These are phyloP conservation scores for Erebia aethiops DNA, from an alignment of 2,888 invertebrate genomes.

Conservation along the genomic window DNA sequence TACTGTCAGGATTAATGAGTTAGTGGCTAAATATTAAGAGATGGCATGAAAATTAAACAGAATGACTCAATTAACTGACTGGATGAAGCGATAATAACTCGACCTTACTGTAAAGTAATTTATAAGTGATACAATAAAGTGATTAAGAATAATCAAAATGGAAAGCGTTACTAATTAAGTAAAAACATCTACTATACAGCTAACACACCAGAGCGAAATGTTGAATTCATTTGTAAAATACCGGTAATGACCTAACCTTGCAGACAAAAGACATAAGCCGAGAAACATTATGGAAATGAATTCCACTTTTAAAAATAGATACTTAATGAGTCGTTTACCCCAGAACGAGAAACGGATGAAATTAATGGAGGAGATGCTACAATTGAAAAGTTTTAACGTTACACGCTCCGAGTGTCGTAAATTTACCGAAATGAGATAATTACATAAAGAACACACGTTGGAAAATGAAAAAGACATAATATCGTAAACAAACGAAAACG, in stretches of 20 bases:
- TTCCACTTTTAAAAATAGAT: conserved; percentile 41
- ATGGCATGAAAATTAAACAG: neutral
- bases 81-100: neutral
- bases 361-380: conserved; percentile 25
- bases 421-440: conserved; percentile 37
- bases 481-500: conserved; percentile 49
- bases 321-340: conserved; percentile 42
- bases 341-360: conserved; percentile 35
- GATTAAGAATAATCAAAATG: neutral
- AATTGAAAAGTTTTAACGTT: conserved; percentile 26
- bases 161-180: conserved; percentile 19
- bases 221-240: conserved; percentile 26
- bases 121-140: neutral
- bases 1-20: too few species aligned
- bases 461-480: conserved; percentile 28
- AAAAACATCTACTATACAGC: conserved; percentile 10
- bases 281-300: conserved; percentile 36
- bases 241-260: conserved; percentile 37
- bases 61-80: neutral
- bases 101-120: neutral
- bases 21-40: too few species aligned
- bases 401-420: conserved; percentile 35
- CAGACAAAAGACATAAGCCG: conserved; percentile 34
- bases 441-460: conserved; percentile 37
- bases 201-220: conserved; percentile 15